Evolutionary conservation across 2,888 invertebrate genomes (phyloP).

Genomic region (Watsonalla cultraria): DNA sequence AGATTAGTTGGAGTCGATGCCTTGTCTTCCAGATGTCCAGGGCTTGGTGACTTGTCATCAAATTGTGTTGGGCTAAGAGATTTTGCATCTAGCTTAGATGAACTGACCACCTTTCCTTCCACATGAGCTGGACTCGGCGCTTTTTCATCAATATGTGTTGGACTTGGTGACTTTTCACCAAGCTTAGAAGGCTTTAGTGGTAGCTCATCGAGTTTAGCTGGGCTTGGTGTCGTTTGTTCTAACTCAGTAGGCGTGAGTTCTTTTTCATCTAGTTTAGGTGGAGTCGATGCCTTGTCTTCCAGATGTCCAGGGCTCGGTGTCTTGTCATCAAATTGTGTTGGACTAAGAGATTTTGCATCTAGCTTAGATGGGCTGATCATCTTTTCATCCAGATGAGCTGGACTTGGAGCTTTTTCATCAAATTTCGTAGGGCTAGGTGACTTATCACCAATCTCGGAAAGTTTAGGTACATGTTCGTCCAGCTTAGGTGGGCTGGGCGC

Average conservation of each 20-base stretch:
- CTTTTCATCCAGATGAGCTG: slow-evolving; percentile 5
- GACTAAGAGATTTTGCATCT: neutral
- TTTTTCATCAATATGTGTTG: too few relatives aligned
- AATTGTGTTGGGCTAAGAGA: neutral
- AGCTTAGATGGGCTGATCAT: slow-evolving; percentile 2
- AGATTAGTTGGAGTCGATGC: neutral
- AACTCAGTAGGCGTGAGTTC: neutral
- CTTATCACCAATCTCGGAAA: slow-evolving; percentile 5
- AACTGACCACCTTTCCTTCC: neutral
- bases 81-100: too few relatives aligned
- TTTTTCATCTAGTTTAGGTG: slow-evolving; percentile 4
- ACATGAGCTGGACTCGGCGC: too few relatives aligned
- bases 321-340: neutral
- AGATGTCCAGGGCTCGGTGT: neutral
- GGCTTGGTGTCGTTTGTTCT: neutral
- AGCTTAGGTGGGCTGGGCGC: slow-evolving; percentile 5
- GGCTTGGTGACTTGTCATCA: too few relatives aligned
- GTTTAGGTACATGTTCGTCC: slow-evolving; percentile 8
- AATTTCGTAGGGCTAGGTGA: slow-evolving; percentile 3
- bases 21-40: too few relatives aligned
- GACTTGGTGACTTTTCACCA: neutral
- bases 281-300: slow-evolving; percentile 4
- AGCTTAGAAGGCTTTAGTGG: too few relatives aligned
- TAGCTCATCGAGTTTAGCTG: too few relatives aligned
- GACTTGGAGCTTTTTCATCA: slow-evolving; percentile 5